Conservation (phyloP, 2,113 vertebrate genomes). For the Sminthopsis crassicaudata region DNA sequence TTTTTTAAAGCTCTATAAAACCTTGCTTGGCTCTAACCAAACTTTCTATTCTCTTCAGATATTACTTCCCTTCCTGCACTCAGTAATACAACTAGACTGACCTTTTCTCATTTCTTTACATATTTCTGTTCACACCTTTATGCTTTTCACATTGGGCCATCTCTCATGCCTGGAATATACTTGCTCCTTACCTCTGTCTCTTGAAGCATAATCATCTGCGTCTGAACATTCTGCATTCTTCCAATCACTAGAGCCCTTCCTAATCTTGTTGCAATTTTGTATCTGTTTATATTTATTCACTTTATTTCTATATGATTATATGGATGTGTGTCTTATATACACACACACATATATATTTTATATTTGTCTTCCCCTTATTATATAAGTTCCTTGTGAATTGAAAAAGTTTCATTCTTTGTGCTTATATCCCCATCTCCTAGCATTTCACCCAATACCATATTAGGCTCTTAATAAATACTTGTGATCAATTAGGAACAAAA, state of each 20-base stretch:
- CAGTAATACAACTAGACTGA: too few species aligned
- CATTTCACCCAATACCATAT: not conserved
- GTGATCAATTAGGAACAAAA: not conserved
- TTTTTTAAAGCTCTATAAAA: too few species aligned
- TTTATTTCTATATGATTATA: not conserved
- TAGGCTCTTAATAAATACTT: not conserved
- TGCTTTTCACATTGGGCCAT: too few species aligned
- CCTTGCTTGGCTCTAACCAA: too few species aligned
- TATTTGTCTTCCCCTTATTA: not conserved
- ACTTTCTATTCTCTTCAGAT: too few species aligned
- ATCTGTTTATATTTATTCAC: not conserved
- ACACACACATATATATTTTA: too few species aligned
- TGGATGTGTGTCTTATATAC: not conserved
- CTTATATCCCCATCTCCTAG: not conserved
- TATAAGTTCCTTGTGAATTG: not conserved
- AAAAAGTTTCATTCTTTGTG: not conserved
- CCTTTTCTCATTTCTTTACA: too few species aligned
- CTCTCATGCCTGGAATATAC: not conserved
- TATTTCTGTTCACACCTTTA: too few species aligned
- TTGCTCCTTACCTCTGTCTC: not conserved
- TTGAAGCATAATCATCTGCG: not conserved
- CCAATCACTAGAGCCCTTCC: not conserved
- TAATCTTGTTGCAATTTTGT: not conserved
- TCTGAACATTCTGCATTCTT: not conserved
- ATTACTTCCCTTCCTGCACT: too few species aligned